A percentile compares a stretch with the other conserved stretches of the same genome.
Evolutionary conservation across 2,888 invertebrate genomes (phyloP).

Genomic region (Epistrophe grossulariae): DNA sequence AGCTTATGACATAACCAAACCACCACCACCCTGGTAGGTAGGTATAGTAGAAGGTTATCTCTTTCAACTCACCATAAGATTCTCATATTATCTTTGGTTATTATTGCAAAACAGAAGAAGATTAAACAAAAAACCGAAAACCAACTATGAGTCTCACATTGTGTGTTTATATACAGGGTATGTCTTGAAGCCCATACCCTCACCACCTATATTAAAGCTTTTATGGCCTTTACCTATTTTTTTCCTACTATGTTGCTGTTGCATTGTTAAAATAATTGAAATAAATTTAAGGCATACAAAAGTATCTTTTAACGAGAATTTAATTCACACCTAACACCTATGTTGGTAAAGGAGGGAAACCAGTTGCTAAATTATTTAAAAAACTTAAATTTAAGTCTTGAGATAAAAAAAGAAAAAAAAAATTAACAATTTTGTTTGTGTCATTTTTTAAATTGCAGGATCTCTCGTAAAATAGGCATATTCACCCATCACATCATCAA

Average conservation of each 20-base stretch:
- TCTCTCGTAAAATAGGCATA: slow-evolving; percentile 34
- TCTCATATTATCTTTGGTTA: slow-evolving; percentile 48
- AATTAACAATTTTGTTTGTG: slow-evolving; percentile 31
- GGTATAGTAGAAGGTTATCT: slow-evolving; percentile 36
- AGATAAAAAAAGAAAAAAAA: not conserved
- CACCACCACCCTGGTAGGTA: not conserved
- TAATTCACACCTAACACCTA: slow-evolving; percentile 59
- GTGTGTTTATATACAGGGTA: not conserved
- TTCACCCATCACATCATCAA: not conserved
- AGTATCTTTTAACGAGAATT: slow-evolving; percentile 72
- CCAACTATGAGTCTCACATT: slow-evolving; percentile 20
- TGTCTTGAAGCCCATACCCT: slow-evolving; percentile 28
- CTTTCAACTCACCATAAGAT: slow-evolving; percentile 20
- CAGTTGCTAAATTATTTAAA: slow-evolving; percentile 18
- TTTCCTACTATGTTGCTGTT: not conserved
- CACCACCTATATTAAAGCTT: not conserved
- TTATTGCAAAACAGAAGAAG: slow-evolving; percentile 13
- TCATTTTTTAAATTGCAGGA: slow-evolving; percentile 62
- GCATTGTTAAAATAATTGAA: slow-evolving; percentile 61
- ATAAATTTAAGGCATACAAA: slow-evolving; percentile 68
- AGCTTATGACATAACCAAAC: not conserved
- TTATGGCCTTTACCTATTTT: slow-evolving; percentile 44
- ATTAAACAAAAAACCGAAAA: slow-evolving; percentile 6
- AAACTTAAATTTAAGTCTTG: not conserved
- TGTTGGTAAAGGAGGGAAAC: not conserved